Evolutionary conservation across 2,797 vertebrate genomes (phyloP).

Genomic region (Eulemur coronatus): DNA sequence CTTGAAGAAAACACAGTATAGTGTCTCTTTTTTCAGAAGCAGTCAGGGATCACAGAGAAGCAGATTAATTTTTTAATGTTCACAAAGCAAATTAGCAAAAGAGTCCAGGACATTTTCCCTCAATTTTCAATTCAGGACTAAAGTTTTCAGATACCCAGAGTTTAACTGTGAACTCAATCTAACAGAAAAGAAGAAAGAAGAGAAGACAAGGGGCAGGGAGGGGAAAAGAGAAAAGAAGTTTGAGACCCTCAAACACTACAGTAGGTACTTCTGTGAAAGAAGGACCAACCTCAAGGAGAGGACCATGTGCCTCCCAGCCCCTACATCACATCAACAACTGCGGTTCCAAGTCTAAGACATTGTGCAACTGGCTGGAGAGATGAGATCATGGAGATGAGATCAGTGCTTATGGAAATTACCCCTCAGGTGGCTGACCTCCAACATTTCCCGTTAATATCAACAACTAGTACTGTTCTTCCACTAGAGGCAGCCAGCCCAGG

Average conservation of each 20-base stretch:
- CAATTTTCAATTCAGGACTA: not conserved
- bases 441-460: not conserved
- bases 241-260: not conserved
- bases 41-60: not conserved
- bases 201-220: no score
- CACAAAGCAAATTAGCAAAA: conserved; percentile 26
- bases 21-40: conserved; percentile 7
- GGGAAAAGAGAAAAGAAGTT: not conserved
- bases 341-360: conserved; percentile 53
- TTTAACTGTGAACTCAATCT: not conserved
- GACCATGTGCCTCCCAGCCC: not conserved
- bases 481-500: not conserved
- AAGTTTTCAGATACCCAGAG: not conserved
- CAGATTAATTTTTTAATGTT: conserved; percentile 9
- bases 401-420: conserved; percentile 51
- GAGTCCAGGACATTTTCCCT: not conserved
- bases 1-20: not conserved
- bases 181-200: not conserved
- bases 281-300: not conserved
- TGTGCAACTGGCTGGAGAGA: conserved; percentile 9
- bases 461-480: not conserved
- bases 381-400: conserved; percentile 67
- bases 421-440: conserved; percentile 42
- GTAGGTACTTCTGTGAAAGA: not conserved
- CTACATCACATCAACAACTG: not conserved